Percentiles rank a stretch among this genome's conserved stretches.
phyloP scores from a whole-genome alignment of 2,113 vertebrate genomes.

The Struthidea cinerea region DNA sequence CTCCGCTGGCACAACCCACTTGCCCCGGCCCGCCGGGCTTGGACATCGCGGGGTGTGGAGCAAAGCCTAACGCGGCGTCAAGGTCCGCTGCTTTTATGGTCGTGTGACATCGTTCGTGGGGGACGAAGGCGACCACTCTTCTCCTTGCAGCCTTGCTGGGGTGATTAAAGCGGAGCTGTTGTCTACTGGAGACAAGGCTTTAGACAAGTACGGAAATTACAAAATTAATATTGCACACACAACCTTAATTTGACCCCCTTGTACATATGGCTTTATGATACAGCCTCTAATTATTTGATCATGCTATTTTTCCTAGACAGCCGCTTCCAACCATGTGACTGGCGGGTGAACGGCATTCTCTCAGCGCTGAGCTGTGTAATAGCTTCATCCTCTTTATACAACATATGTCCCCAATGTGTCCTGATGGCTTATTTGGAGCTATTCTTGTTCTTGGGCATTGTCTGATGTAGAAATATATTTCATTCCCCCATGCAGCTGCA shows the following conservation, averaged over 20 bases:
- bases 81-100: fast-evolving
- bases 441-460: neutral
- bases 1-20: neutral
- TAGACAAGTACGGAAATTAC: neutral
- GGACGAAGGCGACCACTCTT: fast-evolving
- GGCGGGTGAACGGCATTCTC: neutral
- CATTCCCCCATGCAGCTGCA: fast-evolving
- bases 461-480: neutral
- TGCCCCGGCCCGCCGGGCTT: neutral
- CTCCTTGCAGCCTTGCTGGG: fast-evolving
- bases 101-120: fast-evolving
- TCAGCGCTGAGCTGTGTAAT: neutral
- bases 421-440: neutral
- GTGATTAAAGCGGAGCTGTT: neutral
- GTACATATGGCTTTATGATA: neutral
- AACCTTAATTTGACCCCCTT: neutral
- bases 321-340: neutral
- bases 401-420: neutral
- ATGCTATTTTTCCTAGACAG: neutral
- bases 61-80: fast-evolving
- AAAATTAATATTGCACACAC: neutral
- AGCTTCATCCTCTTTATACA: neutral
- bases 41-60: fast-evolving
- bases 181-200: neutral
- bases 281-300: neutral